Conservation (phyloP, 1,140 invertebrate species). For the Aphelenchoides besseyi region DNA sequence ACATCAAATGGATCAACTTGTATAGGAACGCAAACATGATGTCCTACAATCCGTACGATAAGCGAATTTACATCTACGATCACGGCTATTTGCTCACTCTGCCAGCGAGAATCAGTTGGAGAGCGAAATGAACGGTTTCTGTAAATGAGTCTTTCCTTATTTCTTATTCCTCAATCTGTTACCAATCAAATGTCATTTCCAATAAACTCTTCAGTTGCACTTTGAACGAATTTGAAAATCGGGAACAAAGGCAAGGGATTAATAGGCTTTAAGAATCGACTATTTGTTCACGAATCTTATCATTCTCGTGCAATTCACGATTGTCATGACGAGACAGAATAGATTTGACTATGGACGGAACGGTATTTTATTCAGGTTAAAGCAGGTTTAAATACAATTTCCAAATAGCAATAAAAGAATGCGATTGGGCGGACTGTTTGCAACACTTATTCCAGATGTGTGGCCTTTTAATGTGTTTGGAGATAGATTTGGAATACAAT, state of each 20-base stretch:
- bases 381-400: background rate
- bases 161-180: no score
- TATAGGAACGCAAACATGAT: conserved; percentile 63
- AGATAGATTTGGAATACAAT: background rate
- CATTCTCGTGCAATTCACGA: background rate
- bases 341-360: background rate
- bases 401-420: no score
- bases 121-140: conserved; percentile 45
- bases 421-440: background rate
- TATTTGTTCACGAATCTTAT: background rate
- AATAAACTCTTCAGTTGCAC: background rate
- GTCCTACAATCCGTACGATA: conserved; percentile 62
- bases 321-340: no score
- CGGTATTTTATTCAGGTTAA: background rate
- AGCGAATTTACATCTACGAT: conserved; percentile 63
- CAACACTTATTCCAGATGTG: no score
- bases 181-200: no score
- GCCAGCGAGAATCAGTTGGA: conserved; percentile 56
- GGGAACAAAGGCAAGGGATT: background rate
- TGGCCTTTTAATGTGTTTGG: background rate
- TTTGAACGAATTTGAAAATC: background rate
- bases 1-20: conserved; percentile 63
- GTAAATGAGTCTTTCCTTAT: conserved; percentile 3
- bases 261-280: background rate
- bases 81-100: conserved; percentile 63